These are phyloP conservation scores for Drosophila repletoides DNA, from an alignment of 1,140 invertebrate species.

Conservation along the genomic window DNA sequence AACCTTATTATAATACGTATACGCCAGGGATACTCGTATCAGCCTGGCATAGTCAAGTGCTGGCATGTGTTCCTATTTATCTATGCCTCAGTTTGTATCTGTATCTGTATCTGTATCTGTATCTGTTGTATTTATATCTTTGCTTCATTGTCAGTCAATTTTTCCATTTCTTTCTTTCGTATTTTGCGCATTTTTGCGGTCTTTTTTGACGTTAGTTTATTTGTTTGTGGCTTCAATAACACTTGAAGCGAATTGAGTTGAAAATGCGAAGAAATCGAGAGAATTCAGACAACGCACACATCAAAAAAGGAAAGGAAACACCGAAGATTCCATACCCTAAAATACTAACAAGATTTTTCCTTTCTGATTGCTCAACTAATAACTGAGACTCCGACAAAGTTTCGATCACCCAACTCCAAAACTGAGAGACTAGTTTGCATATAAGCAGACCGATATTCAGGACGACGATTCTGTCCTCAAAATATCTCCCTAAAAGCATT, in stretches of 20 bases:
- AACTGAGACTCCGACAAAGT: too few relatives aligned
- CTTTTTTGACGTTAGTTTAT: slow-evolving; percentile 3
- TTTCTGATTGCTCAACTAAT: too few relatives aligned
- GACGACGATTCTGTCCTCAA: too few relatives aligned
- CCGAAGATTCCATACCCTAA: too few relatives aligned
- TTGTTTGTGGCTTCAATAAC: slow-evolving; percentile 50
- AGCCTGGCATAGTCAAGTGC: slow-evolving; percentile 3
- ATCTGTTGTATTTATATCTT: slow-evolving; percentile 14
- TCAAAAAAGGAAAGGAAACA: too few relatives aligned
- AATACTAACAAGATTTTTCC: too few relatives aligned
- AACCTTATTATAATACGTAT: slow-evolving; percentile 25
- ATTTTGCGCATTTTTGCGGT: too few relatives aligned
- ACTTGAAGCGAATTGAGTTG: slow-evolving; percentile 48
- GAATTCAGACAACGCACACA: slow-evolving; percentile 56
- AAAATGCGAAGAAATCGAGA: slow-evolving; percentile 68
- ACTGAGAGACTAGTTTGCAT: too few relatives aligned
- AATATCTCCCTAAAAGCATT: too few relatives aligned
- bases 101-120: neutral
- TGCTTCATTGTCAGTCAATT: slow-evolving; percentile 44
- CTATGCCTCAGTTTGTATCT: neutral
- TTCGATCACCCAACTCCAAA: too few relatives aligned
- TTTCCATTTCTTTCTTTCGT: too few relatives aligned
- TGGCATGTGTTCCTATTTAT: neutral
- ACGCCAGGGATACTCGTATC: slow-evolving; percentile 28
- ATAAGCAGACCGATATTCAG: too few relatives aligned